Evolutionary conservation across 2,797 vertebrate species (phyloP).

Genomic region (Lutjanus argentimaculatus): DNA sequence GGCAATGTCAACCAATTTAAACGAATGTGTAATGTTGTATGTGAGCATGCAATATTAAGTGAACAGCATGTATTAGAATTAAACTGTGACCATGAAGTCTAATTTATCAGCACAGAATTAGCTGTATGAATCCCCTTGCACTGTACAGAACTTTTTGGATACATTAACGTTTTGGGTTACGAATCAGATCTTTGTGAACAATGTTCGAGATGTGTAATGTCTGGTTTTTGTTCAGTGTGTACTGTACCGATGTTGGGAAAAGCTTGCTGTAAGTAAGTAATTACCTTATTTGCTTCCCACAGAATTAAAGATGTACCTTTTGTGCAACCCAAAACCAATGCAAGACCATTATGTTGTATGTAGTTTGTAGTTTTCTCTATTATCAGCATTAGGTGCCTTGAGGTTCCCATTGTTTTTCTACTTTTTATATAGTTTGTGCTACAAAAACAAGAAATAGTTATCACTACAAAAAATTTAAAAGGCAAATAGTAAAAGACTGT

Average conservation of each 20-base stretch:
- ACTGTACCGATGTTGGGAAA: not conserved
- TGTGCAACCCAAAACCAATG: conserved; percentile 25
- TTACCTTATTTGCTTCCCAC: conserved; percentile 7
- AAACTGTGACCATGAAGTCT: conserved; percentile 60
- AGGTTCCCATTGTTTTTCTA: conserved; percentile 13
- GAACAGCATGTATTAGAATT: conserved; percentile 42
- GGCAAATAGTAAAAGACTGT: not conserved
- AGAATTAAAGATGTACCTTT: not conserved
- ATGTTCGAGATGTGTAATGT: conserved; percentile 10
- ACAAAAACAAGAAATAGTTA: conserved; percentile 13
- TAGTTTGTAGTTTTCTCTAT: conserved; percentile 26
- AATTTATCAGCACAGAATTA: conserved; percentile 51
- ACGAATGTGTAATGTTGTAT: conserved; percentile 43
- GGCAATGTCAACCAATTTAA: conserved; percentile 24
- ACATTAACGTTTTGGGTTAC: conserved; percentile 38
- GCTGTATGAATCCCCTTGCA: conserved; percentile 49
- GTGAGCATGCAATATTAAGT: conserved; percentile 34
- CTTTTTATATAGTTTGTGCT: conserved; percentile 21
- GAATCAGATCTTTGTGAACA: conserved; percentile 19
- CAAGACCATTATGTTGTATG: conserved; percentile 5
- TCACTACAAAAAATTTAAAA: not conserved
- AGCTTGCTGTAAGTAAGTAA: not conserved
- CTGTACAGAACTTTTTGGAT: conserved; percentile 38
- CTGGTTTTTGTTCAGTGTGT: conserved; percentile 24
- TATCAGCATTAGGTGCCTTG: conserved; percentile 9